Conservation (phyloP, 2,888 invertebrate genomes). For the Muscina levida region DNA sequence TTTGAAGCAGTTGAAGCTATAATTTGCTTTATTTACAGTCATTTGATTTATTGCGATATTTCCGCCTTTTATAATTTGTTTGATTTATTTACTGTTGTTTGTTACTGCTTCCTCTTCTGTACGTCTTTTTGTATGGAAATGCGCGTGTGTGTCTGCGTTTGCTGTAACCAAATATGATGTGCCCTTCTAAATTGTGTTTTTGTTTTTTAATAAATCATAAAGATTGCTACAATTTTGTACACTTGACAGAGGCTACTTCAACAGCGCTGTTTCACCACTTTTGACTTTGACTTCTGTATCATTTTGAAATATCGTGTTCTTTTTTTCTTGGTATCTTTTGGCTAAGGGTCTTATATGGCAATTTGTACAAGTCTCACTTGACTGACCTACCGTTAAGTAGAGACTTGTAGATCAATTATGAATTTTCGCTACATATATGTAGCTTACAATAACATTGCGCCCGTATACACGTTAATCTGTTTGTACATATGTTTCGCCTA, state of each 20-base stretch:
- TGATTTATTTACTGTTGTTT: slow-evolving; percentile 26
- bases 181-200: slow-evolving; percentile 23
- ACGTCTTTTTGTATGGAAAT: no score
- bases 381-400: slow-evolving; percentile 27
- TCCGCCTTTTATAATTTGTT: slow-evolving; percentile 30
- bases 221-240: slow-evolving; percentile 8
- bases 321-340: not conserved
- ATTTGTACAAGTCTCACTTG: not conserved
- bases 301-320: not conserved
- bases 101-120: not conserved
- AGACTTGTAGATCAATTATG: not conserved
- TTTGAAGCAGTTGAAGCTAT: no score
- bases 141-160: no score
- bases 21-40: slow-evolving; percentile 8
- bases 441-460: not conserved
- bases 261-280: not conserved
- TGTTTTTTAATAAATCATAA: slow-evolving; percentile 18
- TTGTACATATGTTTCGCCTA: no score
- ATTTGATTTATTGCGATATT: slow-evolving; percentile 10
- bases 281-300: not conserved
- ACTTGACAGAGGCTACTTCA: not conserved
- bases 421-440: not conserved
- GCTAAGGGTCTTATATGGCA: not conserved
- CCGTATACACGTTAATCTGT: not conserved
- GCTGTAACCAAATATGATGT: slow-evolving; percentile 1